Base-by-base conservation (phyloP, 2,888 invertebrate genomes). In the Exocentrus adspersus region DNA sequence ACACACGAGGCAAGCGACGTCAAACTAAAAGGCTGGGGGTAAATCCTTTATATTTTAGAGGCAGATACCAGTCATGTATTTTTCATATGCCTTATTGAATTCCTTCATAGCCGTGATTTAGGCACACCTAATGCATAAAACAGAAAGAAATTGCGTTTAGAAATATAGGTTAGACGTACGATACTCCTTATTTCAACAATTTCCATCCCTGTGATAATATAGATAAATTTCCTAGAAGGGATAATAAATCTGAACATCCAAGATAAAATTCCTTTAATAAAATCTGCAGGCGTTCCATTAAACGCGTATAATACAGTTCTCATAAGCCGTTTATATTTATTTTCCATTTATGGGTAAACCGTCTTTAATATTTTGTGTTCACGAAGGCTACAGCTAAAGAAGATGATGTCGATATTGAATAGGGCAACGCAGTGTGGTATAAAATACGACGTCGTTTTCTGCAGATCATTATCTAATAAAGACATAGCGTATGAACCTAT, bases 101-200 rank as follows among this genome's bases (percentile, higher is more conserved):
- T 46, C 48, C 20, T 57, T 57, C 19, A 57, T 57, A 37, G 43
- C 28, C 32, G 48, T 41, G 54, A 62, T 60, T 62, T 60, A 53
- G 64, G 46, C 16, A 37, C 24, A 52, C 41, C 45, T 52, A 54
- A 61, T 58, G 65, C 52, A 56, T 46, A 51, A 59, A 60, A 63
- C 46, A 3, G 37, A 24, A 58, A 65, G 54, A 60, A 51, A 63
- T 58, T 42, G 20, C n/a, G n/a, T n/a, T n/a, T n/a, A n/a, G n/a
- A n/a, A n/a, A n/a, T n/a, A n/a, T n/a, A n/a, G n/a, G n/a, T n/a
- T n/a, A n/a, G n/a, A n/a, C n/a, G n/a, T n/a, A n/a, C n/a, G n/a
- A n/a, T n/a, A n/a, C n/a, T n/a, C n/a, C n/a, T n/a, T n/a, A n/a
- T n/a, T n/a, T n/a, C n/a, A n/a, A n/a, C n/a, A n/a, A n/a, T n/a